phyloP scores from a whole-genome alignment of 2,888 invertebrate species.

The Orthonychiurus folsomi region DNA sequence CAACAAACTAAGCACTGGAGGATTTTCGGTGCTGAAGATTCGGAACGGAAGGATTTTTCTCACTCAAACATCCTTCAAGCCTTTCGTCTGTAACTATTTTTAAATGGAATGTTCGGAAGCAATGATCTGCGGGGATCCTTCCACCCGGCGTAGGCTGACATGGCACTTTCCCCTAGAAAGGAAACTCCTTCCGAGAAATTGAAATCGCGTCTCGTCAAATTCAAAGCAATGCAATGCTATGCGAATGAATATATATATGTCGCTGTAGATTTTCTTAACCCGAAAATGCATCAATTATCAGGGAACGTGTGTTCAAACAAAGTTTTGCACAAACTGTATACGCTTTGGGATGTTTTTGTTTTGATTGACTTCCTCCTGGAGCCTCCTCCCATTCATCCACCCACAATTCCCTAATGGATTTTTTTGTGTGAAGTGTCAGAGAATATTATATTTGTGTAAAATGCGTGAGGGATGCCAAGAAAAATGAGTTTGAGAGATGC shows the following conservation, averaged over 20 bases:
- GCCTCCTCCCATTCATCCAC: neutral
- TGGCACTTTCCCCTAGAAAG: neutral
- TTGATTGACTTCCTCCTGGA: neutral
- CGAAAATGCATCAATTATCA: too few species aligned
- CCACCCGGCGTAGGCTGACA: too few species aligned
- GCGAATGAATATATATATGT: too few species aligned
- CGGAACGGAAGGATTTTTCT: neutral
- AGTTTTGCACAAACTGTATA: neutral
- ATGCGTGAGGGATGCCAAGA: too few species aligned
- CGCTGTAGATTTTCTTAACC: too few species aligned
- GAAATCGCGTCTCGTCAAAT: neutral
- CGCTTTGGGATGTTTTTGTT: neutral
- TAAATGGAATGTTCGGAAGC: conserved; percentile 1
- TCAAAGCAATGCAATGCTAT: neutral
- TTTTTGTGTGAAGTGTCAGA: neutral
- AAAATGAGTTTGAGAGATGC: too few species aligned
- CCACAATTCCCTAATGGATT: neutral
- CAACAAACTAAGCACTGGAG: too few species aligned
- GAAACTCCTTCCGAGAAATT: neutral
- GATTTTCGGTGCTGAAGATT: neutral
- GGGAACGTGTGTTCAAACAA: neutral
- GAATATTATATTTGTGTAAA: too few species aligned
- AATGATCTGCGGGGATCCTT: neutral
- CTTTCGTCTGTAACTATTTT: conserved; percentile 1
- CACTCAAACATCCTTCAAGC: too few species aligned